Evolutionary conservation across 2,797 vertebrate genomes (phyloP), one percentile per base, ranked within the genome.

Genomic region (Masticophis lateralis): DNA sequence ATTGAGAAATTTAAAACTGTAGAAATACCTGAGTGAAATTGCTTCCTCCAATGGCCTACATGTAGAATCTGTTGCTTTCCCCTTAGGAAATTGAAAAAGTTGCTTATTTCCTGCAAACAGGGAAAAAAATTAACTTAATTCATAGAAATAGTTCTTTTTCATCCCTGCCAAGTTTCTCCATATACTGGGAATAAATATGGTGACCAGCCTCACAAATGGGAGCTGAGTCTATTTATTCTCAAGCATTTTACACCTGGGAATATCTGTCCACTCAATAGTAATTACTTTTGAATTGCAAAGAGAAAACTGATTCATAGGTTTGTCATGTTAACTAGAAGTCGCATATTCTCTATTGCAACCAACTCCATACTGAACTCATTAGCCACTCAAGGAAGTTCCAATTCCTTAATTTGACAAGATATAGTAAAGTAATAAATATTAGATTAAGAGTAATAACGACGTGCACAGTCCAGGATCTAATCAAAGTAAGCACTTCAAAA

Each of bases 31-130:
- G 79, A 2, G 1, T 13, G 0, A 94, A 94, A 93, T 2, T 32
- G 63, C 91, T 18, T 5, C 2, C 13, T 1, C 66, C 1, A 66
- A 37, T 91, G 59, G 7, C 86, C 87, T 94, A 20, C 53, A 56
- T 47, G 47, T 59, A 86, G 79, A 87, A 63, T 43, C 51, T 87
- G 83, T 90, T 90, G 87, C 89, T 43, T 51, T 27, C 57, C 51
- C 83, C 32, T 57, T 22, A 88, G 61, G 37, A 55, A 90, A 47
- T 47, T 59, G 18, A 69, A 90, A 28, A 66, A 57, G 61, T 69
- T 93, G 53, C 60, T 90, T 87, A 87, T 87, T 90, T 87, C 89
- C 86, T 74, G 37, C 12, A 90, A 93, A 59, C 43, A 63, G 22
- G 7, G 1, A 4, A 56, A 7, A 7, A 32, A 25, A 51, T 4